Conservation (phyloP, 1,140 invertebrate species). For the Drosophila hydei region DNA sequence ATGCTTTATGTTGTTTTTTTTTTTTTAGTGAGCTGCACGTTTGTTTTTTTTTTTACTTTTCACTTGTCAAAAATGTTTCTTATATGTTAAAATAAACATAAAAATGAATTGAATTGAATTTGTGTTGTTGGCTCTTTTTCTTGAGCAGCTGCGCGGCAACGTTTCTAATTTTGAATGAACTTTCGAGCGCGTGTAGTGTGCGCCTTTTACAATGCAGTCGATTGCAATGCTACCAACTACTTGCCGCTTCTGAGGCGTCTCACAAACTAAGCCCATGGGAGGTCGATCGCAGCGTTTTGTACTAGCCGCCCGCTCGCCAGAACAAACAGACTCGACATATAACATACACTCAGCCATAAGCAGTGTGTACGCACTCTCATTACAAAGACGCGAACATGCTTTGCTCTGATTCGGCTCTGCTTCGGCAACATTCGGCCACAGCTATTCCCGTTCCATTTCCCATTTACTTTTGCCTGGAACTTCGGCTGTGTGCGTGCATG, state of each 20-base stretch:
- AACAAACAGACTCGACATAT: background rate
- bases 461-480: slow-evolving; percentile 48
- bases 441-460: slow-evolving; percentile 64
- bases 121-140: slow-evolving; percentile 6
- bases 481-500: slow-evolving; percentile 7
- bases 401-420: slow-evolving; percentile 23
- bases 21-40: slow-evolving; percentile 37
- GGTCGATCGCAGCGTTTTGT: slow-evolving; percentile 77
- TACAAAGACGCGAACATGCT: slow-evolving; percentile 25
- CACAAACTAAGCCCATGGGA: slow-evolving; percentile 79
- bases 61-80: slow-evolving; percentile 37
- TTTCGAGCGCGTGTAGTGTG: slow-evolving; percentile 35
- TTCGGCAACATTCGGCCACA: slow-evolving; percentile 50
- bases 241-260: slow-evolving; percentile 76
- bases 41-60: slow-evolving; percentile 49
- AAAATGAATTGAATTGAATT: slow-evolving; percentile 28
- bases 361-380: slow-evolving; percentile 37
- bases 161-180: slow-evolving; percentile 58
- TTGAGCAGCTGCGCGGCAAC: slow-evolving; percentile 39
- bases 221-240: slow-evolving; percentile 66
- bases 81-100: slow-evolving; percentile 44
- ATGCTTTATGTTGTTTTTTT: slow-evolving; percentile 1
- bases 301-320: slow-evolving; percentile 28
- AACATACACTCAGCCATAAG: slow-evolving; percentile 17
- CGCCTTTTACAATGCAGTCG: slow-evolving; percentile 24